Percentiles rank a stretch among this genome's conserved stretches.
Evolutionary conservation across 2,113 vertebrate species (phyloP).

Genomic region (Perca fluviatilis): DNA sequence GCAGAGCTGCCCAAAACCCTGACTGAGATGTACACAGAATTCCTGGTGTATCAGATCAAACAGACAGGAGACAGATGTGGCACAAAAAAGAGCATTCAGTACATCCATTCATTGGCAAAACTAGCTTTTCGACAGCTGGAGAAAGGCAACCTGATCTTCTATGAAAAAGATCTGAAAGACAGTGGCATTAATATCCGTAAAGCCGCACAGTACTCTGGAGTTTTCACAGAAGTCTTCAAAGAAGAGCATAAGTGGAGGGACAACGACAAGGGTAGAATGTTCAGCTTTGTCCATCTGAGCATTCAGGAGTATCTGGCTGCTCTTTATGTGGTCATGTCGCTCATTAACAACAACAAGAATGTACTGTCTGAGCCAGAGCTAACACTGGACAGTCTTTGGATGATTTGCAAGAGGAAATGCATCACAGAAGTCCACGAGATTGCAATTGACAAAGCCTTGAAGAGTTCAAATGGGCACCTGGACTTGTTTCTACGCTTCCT

Average conservation of each 20-base stretch:
- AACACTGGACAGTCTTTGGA: neutral
- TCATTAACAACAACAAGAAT: conserved; percentile 14
- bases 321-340: neutral
- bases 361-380: neutral
- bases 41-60: neutral
- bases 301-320: conserved; percentile 23
- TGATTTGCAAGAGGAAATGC: neutral
- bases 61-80: neutral
- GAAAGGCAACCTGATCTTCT: neutral
- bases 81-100: neutral
- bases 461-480: conserved; percentile 13
- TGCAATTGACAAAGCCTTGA: neutral
- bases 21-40: conserved; percentile 13
- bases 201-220: neutral
- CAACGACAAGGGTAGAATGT: neutral
- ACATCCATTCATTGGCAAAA: neutral
- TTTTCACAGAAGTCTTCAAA: conserved; percentile 11
- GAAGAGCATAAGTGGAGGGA: neutral
- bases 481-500: conserved; percentile 11
- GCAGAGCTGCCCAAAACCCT: conserved; percentile 4
- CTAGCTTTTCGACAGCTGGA: neutral
- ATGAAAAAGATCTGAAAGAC: neutral
- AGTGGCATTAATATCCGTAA: neutral
- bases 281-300: conserved; percentile 22
- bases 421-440: neutral